Evolutionary conservation across 1,140 invertebrate genomes (phyloP), one percentile per base, ranked within the genome.

Genomic region (Maniola jurtina): DNA sequence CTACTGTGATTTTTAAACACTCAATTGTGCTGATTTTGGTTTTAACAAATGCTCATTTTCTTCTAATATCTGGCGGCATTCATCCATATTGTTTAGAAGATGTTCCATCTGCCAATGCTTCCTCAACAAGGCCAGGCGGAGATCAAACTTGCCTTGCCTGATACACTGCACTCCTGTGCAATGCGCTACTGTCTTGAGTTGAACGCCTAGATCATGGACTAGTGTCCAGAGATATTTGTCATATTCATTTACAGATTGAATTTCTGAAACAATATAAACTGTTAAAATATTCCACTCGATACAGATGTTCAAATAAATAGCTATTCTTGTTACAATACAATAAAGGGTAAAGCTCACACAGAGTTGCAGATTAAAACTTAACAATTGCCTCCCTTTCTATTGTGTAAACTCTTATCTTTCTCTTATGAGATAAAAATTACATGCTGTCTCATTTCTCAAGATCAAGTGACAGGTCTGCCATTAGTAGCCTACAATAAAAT

Each of bases 171-270:
- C 90, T 54, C 93, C 93, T 0, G 93, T 94, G 79, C 96, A 97
- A 65, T 95, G 93, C 3, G 98, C 98, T n/a, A 93, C 93, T 34
- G 94, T 94, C 74, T 95, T 94, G 16, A 98, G 76, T 80, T 95
- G 92, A 0, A 96, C 79, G 3, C 96, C 98, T 54, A 99, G 87
- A 63, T 98, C 95, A 80, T 96, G 92, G 6, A 99, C 86, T 10
- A 98, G 71, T 7, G 92, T 90, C 77, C 92, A 93, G 9, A 99
- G 83, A 81, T 95, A 98, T 15, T 92, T 86, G 67, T 95, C 94
- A 70, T 93, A 92, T 91, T 98, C 97, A 88, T 98, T 98, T 36
- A 97, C 94, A 56, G 94, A 93, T 71, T 97, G 95, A 15, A 98
- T 89, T 92, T 98, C 97, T 95, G 90, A 94, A 94, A 80, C 59